Evolutionary conservation across 1,140 invertebrate genomes (phyloP).

Genomic region (Adoxophyes honmai): DNA sequence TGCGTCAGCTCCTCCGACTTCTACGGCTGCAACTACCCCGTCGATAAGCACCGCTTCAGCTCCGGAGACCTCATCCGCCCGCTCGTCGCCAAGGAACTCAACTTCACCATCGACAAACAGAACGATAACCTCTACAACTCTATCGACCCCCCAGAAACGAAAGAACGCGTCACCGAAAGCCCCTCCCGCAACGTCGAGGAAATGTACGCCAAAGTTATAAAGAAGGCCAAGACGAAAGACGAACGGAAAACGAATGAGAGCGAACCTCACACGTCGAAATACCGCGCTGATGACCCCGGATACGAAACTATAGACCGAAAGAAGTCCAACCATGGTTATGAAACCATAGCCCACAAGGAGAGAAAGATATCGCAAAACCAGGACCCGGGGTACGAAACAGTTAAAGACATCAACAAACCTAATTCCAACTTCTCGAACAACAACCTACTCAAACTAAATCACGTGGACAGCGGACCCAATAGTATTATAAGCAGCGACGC

Average conservation of each 20-base stretch:
- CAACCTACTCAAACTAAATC: slow-evolving; percentile 53
- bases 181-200: slow-evolving; percentile 85
- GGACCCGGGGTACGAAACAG: slow-evolving; percentile 82
- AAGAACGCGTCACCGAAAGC: slow-evolving; percentile 78
- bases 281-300: slow-evolving; percentile 68
- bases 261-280: slow-evolving; percentile 37
- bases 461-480: slow-evolving; percentile 75
- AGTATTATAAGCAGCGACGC: slow-evolving; percentile 79
- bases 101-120: slow-evolving; percentile 62
- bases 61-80: slow-evolving; percentile 66
- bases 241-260: slow-evolving; percentile 49
- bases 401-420: slow-evolving; percentile 63
- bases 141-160: slow-evolving; percentile 50
- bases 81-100: slow-evolving; percentile 67
- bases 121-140: slow-evolving; percentile 72
- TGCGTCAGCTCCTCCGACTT: slow-evolving; percentile 76
- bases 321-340: slow-evolving; percentile 71
- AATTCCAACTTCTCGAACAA: slow-evolving; percentile 46
- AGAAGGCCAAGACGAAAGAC: slow-evolving; percentile 77
- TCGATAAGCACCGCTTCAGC: slow-evolving; percentile 73
- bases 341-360: slow-evolving; percentile 70
- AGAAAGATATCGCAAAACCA: slow-evolving; percentile 55
- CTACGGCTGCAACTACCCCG: slow-evolving; percentile 75
- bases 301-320: slow-evolving; percentile 73
- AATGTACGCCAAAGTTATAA: slow-evolving; percentile 92